Evolutionary conservation across 2,888 invertebrate species (phyloP).

Genomic region (Blomia tropicalis): DNA sequence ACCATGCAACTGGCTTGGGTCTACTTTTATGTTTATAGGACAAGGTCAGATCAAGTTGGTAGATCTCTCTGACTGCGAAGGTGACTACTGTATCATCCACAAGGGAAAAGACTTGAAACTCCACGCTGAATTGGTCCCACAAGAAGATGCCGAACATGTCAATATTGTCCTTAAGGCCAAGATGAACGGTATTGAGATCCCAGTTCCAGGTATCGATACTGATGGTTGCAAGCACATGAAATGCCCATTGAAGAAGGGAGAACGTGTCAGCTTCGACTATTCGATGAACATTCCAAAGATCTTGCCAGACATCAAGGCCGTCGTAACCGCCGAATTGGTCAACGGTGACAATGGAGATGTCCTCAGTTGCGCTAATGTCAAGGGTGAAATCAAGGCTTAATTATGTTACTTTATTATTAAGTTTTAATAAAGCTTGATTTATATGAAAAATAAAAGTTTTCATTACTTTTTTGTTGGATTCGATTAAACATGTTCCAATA

Average conservation of each 20-base stretch:
- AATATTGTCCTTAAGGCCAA: neutral
- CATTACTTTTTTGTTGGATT: too few species aligned
- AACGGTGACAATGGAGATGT: conserved; percentile 1
- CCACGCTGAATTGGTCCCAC: neutral
- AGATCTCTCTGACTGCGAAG: neutral
- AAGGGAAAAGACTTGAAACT: neutral
- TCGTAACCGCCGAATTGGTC: neutral
- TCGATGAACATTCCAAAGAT: neutral
- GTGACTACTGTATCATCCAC: neutral
- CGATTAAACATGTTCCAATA: too few species aligned
- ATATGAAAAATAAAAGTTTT: neutral
- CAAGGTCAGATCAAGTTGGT: neutral
- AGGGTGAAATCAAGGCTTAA: neutral
- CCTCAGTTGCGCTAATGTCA: neutral
- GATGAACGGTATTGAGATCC: neutral
- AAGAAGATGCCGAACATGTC: neutral
- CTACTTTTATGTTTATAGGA: neutral
- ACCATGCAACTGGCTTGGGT: too few species aligned
- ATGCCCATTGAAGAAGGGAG: conserved; percentile 5
- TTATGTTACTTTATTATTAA: too few species aligned
- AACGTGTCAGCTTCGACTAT: neutral
- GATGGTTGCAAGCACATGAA: conserved; percentile 6
- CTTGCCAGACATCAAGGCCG: neutral
- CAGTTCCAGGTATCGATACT: neutral
- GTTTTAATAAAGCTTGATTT: neutral